Conservation (phyloP, 2,888 invertebrate genomes). For the Anagyrus pseudococci region DNA sequence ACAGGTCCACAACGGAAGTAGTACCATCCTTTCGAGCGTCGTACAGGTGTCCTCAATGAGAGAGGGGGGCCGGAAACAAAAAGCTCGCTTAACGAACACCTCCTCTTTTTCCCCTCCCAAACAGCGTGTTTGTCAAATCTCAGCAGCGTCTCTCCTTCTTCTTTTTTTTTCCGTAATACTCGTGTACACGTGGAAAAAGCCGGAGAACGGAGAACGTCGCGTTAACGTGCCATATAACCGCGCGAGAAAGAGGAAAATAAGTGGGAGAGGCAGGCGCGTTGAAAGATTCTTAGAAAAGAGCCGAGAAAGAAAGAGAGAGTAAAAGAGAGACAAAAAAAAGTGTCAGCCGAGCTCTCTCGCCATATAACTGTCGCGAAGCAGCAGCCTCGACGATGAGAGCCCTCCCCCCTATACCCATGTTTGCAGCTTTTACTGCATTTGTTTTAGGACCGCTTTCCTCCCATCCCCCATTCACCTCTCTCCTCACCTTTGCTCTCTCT, state of each 20-base stretch:
- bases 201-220: background rate
- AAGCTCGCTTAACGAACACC: too few relatives aligned
- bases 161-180: background rate
- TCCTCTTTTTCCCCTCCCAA: too few relatives aligned
- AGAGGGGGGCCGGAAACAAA: too few relatives aligned
- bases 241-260: too few relatives aligned
- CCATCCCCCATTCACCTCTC: slow-evolving; percentile 8
- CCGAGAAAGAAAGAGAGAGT: background rate
- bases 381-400: slow-evolving; percentile 4
- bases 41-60: too few relatives aligned
- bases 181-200: background rate
- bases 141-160: too few relatives aligned
- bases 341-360: too few relatives aligned
- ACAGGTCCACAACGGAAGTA: too few relatives aligned
- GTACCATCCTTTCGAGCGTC: too few relatives aligned
- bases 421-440: slow-evolving; percentile 50
- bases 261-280: background rate
- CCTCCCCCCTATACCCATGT: too few relatives aligned
- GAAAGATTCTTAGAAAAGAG: slow-evolving; percentile 11
- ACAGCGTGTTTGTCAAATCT: too few relatives aligned
- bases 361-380: slow-evolving; percentile 45
- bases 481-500: slow-evolving; percentile 9
- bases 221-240: background rate
- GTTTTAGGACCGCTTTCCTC: slow-evolving; percentile 39
- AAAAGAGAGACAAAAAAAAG: slow-evolving; percentile 1